Evolutionary conservation across 2,113 vertebrate species (phyloP).

Genomic region (Calyptomena viridis): DNA sequence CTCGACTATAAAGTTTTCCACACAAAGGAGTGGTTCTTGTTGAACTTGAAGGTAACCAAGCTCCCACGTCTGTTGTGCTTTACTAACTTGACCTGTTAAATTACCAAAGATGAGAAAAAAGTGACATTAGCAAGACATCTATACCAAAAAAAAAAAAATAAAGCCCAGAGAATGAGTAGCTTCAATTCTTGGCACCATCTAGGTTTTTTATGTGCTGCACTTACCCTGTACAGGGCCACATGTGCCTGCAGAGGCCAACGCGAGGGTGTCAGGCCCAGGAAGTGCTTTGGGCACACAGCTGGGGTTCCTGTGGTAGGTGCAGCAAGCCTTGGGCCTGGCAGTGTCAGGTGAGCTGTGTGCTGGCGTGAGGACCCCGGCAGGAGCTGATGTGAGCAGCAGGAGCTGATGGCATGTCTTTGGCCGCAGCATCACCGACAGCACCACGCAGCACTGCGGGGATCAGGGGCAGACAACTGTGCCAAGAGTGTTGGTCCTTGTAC

Average conservation of each 20-base stretch:
- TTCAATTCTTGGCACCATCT: neutral
- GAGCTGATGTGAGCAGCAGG: neutral
- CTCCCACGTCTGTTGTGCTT: neutral
- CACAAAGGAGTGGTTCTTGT: neutral
- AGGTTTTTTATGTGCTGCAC: neutral
- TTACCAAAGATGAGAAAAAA: neutral
- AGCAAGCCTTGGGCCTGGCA: neutral
- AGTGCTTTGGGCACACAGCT: neutral
- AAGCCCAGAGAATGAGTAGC: neutral
- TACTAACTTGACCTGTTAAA: neutral
- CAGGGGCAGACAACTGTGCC: neutral
- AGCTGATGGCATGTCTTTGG: neutral
- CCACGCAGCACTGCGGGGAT: neutral
- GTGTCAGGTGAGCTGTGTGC: neutral
- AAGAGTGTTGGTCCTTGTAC: accelerated
- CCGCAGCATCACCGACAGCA: accelerated
- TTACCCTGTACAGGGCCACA: neutral
- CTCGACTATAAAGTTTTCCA: neutral
- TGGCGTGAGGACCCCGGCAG: neutral
- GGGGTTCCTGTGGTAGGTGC: neutral
- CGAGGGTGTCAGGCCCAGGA: neutral
- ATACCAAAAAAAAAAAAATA: neutral
- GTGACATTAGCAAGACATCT: neutral
- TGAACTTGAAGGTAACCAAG: neutral
- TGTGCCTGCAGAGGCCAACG: neutral